Evolutionary conservation across 2,888 invertebrate species (phyloP).

Genomic region (Ditula angustiorana): DNA sequence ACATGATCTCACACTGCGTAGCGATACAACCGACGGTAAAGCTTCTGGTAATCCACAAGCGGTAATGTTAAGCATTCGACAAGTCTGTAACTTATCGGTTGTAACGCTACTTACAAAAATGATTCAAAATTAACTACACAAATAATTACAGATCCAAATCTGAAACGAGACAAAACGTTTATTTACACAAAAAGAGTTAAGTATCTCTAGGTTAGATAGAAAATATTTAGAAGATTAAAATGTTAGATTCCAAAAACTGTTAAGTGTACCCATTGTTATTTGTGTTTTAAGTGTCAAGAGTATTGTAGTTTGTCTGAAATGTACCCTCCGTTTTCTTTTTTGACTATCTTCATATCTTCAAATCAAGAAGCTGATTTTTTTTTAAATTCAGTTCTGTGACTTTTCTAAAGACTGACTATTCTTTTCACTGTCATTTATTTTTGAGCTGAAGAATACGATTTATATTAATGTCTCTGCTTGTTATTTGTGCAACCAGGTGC

Average conservation of each 20-base stretch:
- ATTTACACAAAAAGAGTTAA: constrained; percentile 83
- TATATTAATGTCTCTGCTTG: too few relatives aligned
- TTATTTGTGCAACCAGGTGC: too few relatives aligned
- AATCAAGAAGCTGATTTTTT: too few relatives aligned
- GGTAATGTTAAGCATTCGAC: constrained; percentile 2
- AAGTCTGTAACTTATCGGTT: too few relatives aligned
- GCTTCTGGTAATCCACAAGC: background rate
- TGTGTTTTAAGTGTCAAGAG: constrained; percentile 22
- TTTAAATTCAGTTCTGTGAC: too few relatives aligned
- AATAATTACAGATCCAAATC: constrained; percentile 80
- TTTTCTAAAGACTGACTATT: too few relatives aligned
- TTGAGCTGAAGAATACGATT: too few relatives aligned
- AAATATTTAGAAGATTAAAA: constrained; percentile 83
- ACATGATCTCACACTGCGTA: constrained; percentile 74
- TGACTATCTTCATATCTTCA: too few relatives aligned
- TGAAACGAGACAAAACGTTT: constrained; percentile 82
- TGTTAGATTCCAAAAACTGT: constrained; percentile 67
- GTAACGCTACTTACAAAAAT: constrained; percentile 74
- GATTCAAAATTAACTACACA: constrained; percentile 79
- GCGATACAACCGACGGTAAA: constrained; percentile 53
- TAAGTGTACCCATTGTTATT: constrained; percentile 32
- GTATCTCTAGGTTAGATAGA: constrained; percentile 82
- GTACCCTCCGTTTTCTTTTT: too few relatives aligned
- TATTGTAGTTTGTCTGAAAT: background rate
- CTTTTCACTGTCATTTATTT: too few relatives aligned